Base-by-base conservation (phyloP, 2,113 vertebrate species). In the Anhinga anhinga region DNA sequence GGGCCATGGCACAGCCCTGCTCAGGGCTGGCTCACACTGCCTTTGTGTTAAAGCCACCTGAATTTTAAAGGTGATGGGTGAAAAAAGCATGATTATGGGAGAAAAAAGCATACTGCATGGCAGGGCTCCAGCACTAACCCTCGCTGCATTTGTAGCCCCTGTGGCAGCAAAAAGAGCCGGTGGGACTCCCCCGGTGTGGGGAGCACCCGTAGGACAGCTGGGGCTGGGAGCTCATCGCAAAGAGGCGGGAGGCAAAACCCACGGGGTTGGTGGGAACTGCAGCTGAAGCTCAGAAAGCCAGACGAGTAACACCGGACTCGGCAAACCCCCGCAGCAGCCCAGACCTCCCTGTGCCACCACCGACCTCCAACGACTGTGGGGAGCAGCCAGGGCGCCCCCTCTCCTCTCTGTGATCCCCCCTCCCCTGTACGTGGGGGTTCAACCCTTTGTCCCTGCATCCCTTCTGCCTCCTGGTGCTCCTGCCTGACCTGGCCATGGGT, bases 301-400 rank as follows among this genome's bases (percentile, higher is more conserved):
- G 53, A 72, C 0, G 17, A 15, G 26, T 27, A 29, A 36, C 0
- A 3, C 34, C 47, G 49, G 58, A 27, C 27, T 17, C 2, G 1
- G 40, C 42, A 73, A 45, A 56, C 27, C 40, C 25, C 55, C 0
- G 2, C 63, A 59, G 9, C 30, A 65, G 70, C 50, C 13, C 4
- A 3, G 62, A 8, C 34, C 69, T 27, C 17, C 10, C 63, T 13
- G 50, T 4, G 2, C 36, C 73, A 36, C 25, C 70, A 29, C 53
- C 15, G 29, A 9, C 4, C 10, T 67, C 55, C 2, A 14, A 18
- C 17, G 17, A 34, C 56, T 3, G 22, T 5, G 4, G 20, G 9
- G 25, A 61, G 5, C 67, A 73, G 32, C 61, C 55, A 45, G 25
- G 23, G 11, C 34, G 26, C 11, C 34, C 2, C 9, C 29, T 19